Evolutionary conservation across 1,140 invertebrate species (phyloP), one percentile per base, ranked within the genome.

Genomic region (Drosophila punjabiensis): DNA sequence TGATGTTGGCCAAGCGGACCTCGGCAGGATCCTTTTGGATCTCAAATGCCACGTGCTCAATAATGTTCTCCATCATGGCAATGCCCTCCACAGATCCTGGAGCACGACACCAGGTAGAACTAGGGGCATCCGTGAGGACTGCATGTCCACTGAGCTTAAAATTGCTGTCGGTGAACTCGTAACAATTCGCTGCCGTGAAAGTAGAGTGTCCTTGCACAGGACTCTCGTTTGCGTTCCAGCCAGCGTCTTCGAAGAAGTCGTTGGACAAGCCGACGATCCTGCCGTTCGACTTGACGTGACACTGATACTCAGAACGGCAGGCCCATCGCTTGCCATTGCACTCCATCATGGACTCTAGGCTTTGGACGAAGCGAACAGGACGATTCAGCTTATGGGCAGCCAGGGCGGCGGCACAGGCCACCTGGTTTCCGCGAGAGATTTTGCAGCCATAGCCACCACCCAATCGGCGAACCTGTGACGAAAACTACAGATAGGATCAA

Each of bases 1-100:
- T 53, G 61, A 97, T 94, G 86, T 97, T 97, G 4, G 92, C 93
- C 32, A 96, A 52, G 73, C 95, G 94, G 0, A 97, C 95, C 43
- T 96, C 95, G 2, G 96, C 73, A 0, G 97, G 95, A 94, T 98
- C 97, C 67, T 95, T 94, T 13, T 95, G 94, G 4, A 96, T 78
- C 50, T 92, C 94, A 61, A 94, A 95, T 0, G 97, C 95, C 68
- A 98, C 96, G 84, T 97, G 96, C 79, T 98, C 97, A 94, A 98
- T 96, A 16, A 98, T 95, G 55, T 94, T 95, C 93, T 98, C 98
- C 58, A 96, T 95, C 84, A 96, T 94, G 13, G 94, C 95, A 9
- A 96, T 91, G 30, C 93, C 95, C 93, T 97, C 96, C 6, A 95
- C 93, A 0, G 95, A 94, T 39, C 95, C 96, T 41, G 96, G 96